Evolutionary conservation across 2,113 vertebrate species (phyloP), one percentile per base, ranked within the genome.

Genomic region (Salvelinus sp.): DNA sequence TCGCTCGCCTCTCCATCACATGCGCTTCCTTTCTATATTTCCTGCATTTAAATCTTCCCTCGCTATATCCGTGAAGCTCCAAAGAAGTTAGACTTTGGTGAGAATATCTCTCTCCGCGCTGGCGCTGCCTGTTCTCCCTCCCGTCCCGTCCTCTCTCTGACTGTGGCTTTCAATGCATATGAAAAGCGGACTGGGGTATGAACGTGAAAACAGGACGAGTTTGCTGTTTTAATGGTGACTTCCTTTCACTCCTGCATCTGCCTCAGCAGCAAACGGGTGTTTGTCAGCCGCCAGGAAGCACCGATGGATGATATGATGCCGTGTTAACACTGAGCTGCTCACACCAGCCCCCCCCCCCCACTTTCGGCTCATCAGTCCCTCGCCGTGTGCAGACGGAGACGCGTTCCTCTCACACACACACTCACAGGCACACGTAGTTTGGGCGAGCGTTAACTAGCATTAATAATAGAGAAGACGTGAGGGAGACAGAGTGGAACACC

Each of bases 141-240:
- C 80, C 88, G n/a, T 87, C 89, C 28, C 13, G 33, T 4, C 27
- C 13, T 33, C 64, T n/a, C 16, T 33, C 83, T 90, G 87, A 86
- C 86, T 50, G 88, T 90, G 83, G 86, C 84, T 91, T 89, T 91
- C n/a, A 92, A 91, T 91, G 90, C 86, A 88, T 91, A 90, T 91
- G 88, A 92, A 91, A 91, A 90, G 87, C n/a, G 87, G 91, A 91
- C 89, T 88, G 79, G 54, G 89, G 88, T 88, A 92, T 88, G 85
- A 85, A 87, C 89, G 86, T 82, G 83, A 90, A 50, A 85, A 89
- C 85, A 83, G 86, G 83, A 88, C 84, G 87, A 89, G 88, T 90
- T 86, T 83, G 82, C 86, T 86, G 85, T 89, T 90, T 62, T 88
- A 90, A 91, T 90, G 87, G 87, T 80, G 87, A 88, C 86, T 90